Evolutionary conservation across 2,113 vertebrate species (phyloP).

Genomic region (Hippotragus niger): DNA sequence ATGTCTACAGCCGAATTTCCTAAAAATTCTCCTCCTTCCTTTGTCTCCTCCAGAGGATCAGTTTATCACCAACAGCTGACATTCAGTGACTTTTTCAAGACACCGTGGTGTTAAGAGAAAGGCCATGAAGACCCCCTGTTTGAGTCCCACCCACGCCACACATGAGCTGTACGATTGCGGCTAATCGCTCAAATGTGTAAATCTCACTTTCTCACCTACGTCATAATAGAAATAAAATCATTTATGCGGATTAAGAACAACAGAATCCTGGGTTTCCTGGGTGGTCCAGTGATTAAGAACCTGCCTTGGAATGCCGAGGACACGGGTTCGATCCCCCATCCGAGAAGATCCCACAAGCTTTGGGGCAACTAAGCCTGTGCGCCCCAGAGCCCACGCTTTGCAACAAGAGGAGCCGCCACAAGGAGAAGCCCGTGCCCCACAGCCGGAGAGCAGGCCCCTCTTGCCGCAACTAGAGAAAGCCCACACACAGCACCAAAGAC

Average conservation of each 20-base stretch:
- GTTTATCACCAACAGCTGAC: background rate
- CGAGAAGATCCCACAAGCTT: background rate
- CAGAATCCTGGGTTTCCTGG: background rate
- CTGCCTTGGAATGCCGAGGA: background rate
- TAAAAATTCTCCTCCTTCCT: background rate
- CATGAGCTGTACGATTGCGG: background rate
- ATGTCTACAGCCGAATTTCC: background rate
- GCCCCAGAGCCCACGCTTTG: background rate
- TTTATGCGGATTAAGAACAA: background rate
- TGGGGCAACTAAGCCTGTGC: background rate
- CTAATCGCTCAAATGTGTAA: background rate
- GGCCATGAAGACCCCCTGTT: background rate
- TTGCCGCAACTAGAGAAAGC: background rate
- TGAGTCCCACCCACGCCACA: background rate
- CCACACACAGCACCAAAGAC: background rate
- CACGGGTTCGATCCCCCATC: fast-evolving
- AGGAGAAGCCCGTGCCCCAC: background rate
- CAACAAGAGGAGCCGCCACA: fast-evolving
- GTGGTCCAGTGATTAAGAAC: background rate
- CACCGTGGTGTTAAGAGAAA: background rate
- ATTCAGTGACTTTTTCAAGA: background rate
- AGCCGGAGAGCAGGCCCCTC: background rate
- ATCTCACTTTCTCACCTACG: background rate
- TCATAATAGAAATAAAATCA: background rate
- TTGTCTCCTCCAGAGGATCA: background rate